phyloP scores from a whole-genome alignment of 2,888 invertebrate genomes.

The Hipparchia semele region DNA sequence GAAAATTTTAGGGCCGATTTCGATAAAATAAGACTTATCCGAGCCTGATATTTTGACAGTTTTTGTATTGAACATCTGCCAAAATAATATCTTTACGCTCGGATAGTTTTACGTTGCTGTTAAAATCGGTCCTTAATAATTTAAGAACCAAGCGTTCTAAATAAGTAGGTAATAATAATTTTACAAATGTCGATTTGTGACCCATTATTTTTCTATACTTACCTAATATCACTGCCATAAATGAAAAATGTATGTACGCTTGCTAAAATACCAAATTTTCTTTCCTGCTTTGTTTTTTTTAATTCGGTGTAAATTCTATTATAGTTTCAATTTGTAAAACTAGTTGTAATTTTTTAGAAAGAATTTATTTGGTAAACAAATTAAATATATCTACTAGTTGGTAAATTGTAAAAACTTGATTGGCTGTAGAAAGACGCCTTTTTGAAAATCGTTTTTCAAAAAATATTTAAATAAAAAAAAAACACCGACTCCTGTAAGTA shows the following conservation, averaged over 20 bases:
- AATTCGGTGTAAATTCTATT: not conserved
- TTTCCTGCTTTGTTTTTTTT: not conserved
- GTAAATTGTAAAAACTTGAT: conserved; percentile 54
- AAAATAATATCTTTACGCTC: not conserved
- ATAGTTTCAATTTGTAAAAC: conserved; percentile 35
- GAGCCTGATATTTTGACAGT: too few species aligned
- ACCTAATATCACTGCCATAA: conserved; percentile 5
- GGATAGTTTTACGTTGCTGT: too few species aligned
- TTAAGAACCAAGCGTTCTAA: not conserved
- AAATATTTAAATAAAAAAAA: conserved; percentile 39
- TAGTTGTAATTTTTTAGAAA: conserved; percentile 65
- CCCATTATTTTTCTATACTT: conserved; percentile 5
- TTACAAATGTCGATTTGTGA: not conserved
- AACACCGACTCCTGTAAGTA: conserved; percentile 71
- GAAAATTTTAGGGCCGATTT: too few species aligned
- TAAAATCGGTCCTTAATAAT: too few species aligned
- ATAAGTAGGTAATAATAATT: not conserved
- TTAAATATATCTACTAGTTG: conserved; percentile 43
- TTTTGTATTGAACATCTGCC: too few species aligned
- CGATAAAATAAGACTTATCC: too few species aligned
- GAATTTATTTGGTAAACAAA: conserved; percentile 39
- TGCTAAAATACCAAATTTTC: not conserved
- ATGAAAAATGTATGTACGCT: not conserved
- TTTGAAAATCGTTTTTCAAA: conserved; percentile 44
- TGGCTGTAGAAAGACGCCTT: conserved; percentile 66